A percentile compares a stretch with the other conserved stretches of the same genome.
These are phyloP conservation scores for Toxotes lorentzi DNA, from an alignment of 2,797 vertebrate genomes.

Conservation along the genomic window DNA sequence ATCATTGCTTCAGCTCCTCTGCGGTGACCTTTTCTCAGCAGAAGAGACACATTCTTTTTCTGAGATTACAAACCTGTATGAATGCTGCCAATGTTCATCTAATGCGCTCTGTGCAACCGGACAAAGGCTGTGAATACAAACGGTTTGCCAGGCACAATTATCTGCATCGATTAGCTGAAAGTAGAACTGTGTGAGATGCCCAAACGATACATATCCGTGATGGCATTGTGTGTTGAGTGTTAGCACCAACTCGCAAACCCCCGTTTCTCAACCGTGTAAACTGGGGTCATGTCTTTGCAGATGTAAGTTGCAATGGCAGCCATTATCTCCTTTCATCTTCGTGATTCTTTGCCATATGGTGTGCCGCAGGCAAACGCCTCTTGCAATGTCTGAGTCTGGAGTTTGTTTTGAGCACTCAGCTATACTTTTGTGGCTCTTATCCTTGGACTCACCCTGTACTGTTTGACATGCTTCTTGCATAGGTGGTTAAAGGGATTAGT, in stretches of 20 bases:
- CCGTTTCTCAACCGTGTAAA: background rate
- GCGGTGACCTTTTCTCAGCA: constrained; percentile 43
- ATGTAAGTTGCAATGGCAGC: background rate
- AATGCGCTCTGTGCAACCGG: background rate
- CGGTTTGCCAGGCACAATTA: background rate
- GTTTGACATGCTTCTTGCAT: too few relatives aligned
- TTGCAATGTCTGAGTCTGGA: too few relatives aligned
- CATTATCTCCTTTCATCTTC: background rate
- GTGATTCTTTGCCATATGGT: background rate
- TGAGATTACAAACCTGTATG: constrained; percentile 13
- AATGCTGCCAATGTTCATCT: constrained; percentile 13
- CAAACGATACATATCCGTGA: background rate
- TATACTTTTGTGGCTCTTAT: too few relatives aligned
- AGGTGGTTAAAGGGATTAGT: too few relatives aligned
- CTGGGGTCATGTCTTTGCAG: background rate
- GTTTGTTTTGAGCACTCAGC: too few relatives aligned
- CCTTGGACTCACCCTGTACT: too few relatives aligned
- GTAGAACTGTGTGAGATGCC: background rate
- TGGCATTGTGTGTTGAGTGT: background rate
- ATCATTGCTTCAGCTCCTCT: constrained; percentile 28
- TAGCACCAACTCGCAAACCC: background rate
- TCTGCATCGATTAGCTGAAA: constrained; percentile 6
- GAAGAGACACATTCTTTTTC: constrained; percentile 2
- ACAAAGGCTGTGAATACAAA: constrained; percentile 18
- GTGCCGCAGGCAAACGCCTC: background rate